Percentiles rank a stretch among this genome's conserved stretches.
phyloP scores from a whole-genome alignment of 2,113 vertebrate genomes.

The Dasyurus viverrinus region DNA sequence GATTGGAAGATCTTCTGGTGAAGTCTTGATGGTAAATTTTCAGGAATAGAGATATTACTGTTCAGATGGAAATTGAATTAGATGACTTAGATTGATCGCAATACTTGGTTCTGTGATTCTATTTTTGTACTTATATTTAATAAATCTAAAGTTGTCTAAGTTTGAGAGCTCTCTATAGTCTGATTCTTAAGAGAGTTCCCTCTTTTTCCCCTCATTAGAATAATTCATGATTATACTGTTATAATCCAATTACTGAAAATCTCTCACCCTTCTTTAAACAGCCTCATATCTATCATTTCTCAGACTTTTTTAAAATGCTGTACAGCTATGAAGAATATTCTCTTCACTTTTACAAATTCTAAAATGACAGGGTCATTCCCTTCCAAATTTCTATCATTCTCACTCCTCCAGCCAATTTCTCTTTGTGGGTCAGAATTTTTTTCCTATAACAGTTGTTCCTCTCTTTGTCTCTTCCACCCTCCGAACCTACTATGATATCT shows the following conservation, averaged over 20 bases:
- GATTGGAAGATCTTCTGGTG: neutral
- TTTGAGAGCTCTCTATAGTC: neutral
- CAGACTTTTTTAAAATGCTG: neutral
- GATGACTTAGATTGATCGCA: neutral
- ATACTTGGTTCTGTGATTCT: neutral
- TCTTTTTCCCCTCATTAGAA: neutral
- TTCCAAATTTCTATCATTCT: neutral
- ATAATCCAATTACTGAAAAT: neutral
- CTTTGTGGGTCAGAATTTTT: neutral
- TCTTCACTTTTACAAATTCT: neutral
- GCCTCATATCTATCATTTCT: neutral
- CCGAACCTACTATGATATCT: neutral
- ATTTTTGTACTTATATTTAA: neutral
- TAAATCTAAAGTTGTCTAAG: neutral
- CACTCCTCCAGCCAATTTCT: neutral
- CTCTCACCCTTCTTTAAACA: neutral
- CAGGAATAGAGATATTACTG: neutral
- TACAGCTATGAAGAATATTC: neutral
- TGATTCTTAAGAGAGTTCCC: neutral
- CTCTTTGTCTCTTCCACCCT: neutral
- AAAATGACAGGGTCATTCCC: neutral
- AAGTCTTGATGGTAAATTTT: neutral
- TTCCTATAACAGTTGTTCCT: neutral
- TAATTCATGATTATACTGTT: neutral
- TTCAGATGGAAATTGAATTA: neutral